Evolutionary conservation across 2,888 invertebrate genomes (phyloP).

Genomic region (Leptinotarsa haldemani): DNA sequence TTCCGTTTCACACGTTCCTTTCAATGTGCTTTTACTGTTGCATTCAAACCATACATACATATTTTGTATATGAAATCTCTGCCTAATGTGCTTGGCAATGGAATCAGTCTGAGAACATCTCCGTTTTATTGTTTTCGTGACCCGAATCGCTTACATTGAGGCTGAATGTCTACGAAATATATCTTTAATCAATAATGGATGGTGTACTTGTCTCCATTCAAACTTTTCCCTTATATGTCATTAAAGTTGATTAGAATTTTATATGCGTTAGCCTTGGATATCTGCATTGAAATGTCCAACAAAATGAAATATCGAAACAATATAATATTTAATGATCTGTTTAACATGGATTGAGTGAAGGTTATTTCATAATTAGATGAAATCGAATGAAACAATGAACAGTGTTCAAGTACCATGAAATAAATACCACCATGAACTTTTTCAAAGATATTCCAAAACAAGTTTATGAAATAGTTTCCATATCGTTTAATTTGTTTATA

Average conservation of each 20-base stretch:
- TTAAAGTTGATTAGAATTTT: conserved; percentile 5
- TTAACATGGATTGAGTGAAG: background rate
- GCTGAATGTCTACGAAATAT: conserved; percentile 6
- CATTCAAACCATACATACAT: background rate
- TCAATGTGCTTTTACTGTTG: background rate
- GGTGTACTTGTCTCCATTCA: conserved; percentile 2
- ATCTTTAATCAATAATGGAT: conserved; percentile 5
- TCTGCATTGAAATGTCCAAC: conserved; percentile 11
- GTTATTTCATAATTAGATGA: background rate
- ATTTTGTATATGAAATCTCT: background rate
- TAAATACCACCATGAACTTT: too few species aligned
- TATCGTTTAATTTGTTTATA: too few species aligned
- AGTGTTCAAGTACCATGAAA: too few species aligned
- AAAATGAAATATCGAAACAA: background rate
- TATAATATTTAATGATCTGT: background rate
- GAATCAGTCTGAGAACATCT: conserved; percentile 9
- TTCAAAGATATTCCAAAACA: too few species aligned
- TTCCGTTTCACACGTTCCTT: too few species aligned
- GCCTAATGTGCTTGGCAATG: conserved; percentile 7
- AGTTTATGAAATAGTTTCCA: too few species aligned
- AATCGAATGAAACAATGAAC: too few species aligned
- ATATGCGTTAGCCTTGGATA: background rate
- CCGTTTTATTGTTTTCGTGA: conserved; percentile 6
- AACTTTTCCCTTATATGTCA: background rate
- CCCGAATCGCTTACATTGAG: conserved; percentile 7